A percentile compares a stretch with the other conserved stretches of the same genome.
Evolutionary conservation across 2,797 vertebrate species (phyloP).

Genomic region (Danionella dracula): DNA sequence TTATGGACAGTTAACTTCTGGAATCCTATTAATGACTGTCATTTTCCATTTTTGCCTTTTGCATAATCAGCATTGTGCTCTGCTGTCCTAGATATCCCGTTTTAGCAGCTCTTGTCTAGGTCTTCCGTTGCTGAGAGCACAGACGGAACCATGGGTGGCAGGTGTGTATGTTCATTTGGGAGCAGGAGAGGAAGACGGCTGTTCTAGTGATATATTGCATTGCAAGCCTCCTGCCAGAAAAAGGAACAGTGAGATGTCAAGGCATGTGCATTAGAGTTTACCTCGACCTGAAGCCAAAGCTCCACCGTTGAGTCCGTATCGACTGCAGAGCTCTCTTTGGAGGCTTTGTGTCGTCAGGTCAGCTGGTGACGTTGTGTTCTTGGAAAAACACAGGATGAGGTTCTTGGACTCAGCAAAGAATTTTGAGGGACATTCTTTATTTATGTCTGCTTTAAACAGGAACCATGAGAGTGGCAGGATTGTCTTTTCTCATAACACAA

Average conservation of each 20-base stretch:
- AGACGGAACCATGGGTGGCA: slow-evolving; percentile 28
- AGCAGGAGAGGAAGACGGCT: slow-evolving; percentile 23
- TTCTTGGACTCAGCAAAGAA: background rate
- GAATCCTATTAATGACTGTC: slow-evolving; percentile 78
- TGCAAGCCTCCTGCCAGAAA: slow-evolving; percentile 38
- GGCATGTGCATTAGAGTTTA: slow-evolving; percentile 33
- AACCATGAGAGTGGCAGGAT: background rate
- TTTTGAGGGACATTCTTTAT: background rate
- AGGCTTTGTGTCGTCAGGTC: slow-evolving; percentile 8
- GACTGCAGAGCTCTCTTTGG: background rate
- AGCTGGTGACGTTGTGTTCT: slow-evolving; percentile 28
- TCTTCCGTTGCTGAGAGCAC: slow-evolving; percentile 33
- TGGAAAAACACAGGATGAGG: background rate
- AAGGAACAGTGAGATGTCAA: slow-evolving; percentile 29
- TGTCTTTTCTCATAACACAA: background rate
- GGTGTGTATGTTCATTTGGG: slow-evolving; percentile 19
- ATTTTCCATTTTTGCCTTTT: slow-evolving; percentile 70
- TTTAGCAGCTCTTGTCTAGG: slow-evolving; percentile 38
- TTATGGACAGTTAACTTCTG: slow-evolving; percentile 81
- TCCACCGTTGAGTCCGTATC: slow-evolving; percentile 7
- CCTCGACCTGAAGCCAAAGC: slow-evolving; percentile 27
- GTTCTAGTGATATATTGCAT: slow-evolving; percentile 37
- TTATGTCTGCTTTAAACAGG: slow-evolving; percentile 3
- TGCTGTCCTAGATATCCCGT: slow-evolving; percentile 49
- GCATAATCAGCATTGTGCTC: slow-evolving; percentile 75